phyloP scores from a whole-genome alignment of 1,140 invertebrate species.

The Trichogramma pretiosum region DNA sequence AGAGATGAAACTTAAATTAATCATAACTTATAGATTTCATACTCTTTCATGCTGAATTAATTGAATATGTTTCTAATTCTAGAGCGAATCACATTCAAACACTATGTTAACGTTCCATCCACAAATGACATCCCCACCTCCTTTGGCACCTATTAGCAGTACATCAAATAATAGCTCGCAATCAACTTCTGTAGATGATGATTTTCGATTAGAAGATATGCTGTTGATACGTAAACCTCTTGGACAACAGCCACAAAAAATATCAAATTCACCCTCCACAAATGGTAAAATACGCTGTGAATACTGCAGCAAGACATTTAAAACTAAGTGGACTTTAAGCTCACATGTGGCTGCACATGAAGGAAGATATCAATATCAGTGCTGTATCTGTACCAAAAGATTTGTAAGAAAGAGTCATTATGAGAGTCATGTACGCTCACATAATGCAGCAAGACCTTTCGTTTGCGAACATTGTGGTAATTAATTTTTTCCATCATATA shows the following conservation, averaged over 20 bases:
- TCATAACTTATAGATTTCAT: too few species aligned
- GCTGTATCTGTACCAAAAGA: slow-evolving; percentile 40
- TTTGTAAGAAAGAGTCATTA: slow-evolving; percentile 44
- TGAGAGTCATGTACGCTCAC: slow-evolving; percentile 39
- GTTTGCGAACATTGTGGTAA: slow-evolving; percentile 40
- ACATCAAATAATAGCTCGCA: too few species aligned
- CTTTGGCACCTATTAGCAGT: too few species aligned
- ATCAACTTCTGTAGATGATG: slow-evolving; percentile 22
- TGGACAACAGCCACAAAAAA: background rate
- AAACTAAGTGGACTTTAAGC: slow-evolving; percentile 43
- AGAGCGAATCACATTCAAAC: too few species aligned
- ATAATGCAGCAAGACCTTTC: slow-evolving; percentile 40
- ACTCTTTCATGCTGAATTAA: too few species aligned
- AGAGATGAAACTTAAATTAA: too few species aligned
- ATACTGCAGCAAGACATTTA: slow-evolving; percentile 43
- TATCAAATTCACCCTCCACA: background rate
- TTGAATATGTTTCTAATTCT: too few species aligned
- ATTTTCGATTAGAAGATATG: slow-evolving; percentile 40
- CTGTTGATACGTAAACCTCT: slow-evolving; percentile 27
- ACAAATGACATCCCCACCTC: too few species aligned
- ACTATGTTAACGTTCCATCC: too few species aligned
- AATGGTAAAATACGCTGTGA: slow-evolving; percentile 35
- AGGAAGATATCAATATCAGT: slow-evolving; percentile 41
- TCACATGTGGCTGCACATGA: slow-evolving; percentile 43
- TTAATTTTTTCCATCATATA: too few species aligned